Percentiles rank a stretch among this genome's conserved stretches.
Evolutionary conservation across 1,140 invertebrate genomes (phyloP).

Genomic region (Drosophila lowei): DNA sequence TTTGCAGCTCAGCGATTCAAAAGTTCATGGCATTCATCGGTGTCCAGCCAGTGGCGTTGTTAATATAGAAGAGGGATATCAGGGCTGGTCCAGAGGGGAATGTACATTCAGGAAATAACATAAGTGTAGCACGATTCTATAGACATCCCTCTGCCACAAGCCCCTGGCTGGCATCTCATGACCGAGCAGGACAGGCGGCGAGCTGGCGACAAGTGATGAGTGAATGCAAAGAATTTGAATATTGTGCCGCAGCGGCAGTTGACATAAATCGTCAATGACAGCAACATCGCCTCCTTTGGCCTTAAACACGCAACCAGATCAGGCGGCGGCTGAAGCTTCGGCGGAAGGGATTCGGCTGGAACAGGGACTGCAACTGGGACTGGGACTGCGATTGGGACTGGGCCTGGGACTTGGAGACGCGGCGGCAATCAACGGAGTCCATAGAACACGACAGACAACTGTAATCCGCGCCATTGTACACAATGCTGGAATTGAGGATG

Average conservation of each 20-base stretch:
- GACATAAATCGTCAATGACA: slow-evolving; percentile 82
- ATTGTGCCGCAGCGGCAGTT: slow-evolving; percentile 75
- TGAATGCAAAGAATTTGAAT: slow-evolving; percentile 82
- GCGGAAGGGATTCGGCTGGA: slow-evolving; percentile 2
- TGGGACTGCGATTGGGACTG: neutral
- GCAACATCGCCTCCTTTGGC: slow-evolving; percentile 79
- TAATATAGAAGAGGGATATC: neutral
- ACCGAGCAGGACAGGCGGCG: slow-evolving; percentile 26
- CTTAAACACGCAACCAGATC: slow-evolving; percentile 62
- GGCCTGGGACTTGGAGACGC: neutral
- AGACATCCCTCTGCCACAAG: neutral
- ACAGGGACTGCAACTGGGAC: neutral
- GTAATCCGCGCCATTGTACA: slow-evolving; percentile 72
- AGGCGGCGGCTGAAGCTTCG: neutral
- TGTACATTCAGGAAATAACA: too few species aligned
- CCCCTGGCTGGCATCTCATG: slow-evolving; percentile 17
- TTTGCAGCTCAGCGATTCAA: slow-evolving; percentile 60
- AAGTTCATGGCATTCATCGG: slow-evolving; percentile 41
- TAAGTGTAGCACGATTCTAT: too few species aligned
- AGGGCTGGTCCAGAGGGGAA: too few species aligned
- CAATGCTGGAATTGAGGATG: slow-evolving; percentile 25
- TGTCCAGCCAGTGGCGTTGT: slow-evolving; percentile 7
- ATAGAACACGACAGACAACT: slow-evolving; percentile 77
- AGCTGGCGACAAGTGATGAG: slow-evolving; percentile 76
- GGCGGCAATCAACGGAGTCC: slow-evolving; percentile 32